Evolutionary conservation across 2,888 invertebrate species (phyloP).

Genomic region (Unio delphinus): DNA sequence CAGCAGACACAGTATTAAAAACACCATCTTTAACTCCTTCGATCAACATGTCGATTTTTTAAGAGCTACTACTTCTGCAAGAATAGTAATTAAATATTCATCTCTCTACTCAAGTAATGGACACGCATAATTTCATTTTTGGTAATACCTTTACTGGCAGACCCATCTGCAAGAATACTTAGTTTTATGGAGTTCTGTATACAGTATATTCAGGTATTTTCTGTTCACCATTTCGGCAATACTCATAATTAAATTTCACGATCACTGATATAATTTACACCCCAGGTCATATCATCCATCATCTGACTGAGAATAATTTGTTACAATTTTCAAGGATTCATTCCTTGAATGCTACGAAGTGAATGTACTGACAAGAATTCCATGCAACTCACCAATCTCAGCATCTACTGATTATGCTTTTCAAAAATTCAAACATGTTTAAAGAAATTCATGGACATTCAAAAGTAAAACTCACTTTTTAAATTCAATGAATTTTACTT

Average conservation of each 20-base stretch:
- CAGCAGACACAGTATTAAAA: conserved; percentile 13
- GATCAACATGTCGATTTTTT: conserved; percentile 12
- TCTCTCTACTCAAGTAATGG: conserved; percentile 1
- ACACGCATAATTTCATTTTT: conserved; percentile 19
- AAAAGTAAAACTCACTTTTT: too few species aligned
- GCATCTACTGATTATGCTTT: not conserved
- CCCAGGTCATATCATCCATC: conserved; percentile 11
- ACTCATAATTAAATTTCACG: conserved; percentile 7
- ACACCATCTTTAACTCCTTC: conserved; percentile 15
- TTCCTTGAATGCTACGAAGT: conserved; percentile 15
- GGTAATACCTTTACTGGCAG: conserved; percentile 10
- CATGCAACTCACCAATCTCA: conserved; percentile 2
- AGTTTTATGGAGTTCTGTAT: conserved; percentile 11
- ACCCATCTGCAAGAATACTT: conserved; percentile 16
- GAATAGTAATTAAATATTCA: conserved; percentile 9
- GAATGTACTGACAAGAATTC: conserved; percentile 14
- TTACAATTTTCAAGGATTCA: conserved; percentile 14
- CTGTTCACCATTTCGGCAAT: conserved; percentile 11
- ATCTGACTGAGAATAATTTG: conserved; percentile 13
- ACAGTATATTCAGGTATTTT: conserved; percentile 1
- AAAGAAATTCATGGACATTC: too few species aligned
- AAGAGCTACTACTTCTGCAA: conserved; percentile 17
- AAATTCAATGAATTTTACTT: too few species aligned
- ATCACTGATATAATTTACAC: conserved; percentile 15
- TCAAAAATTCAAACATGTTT: too few species aligned